These are phyloP conservation scores for Myocastor coypus DNA, from an alignment of 2,113 vertebrate species.

Conservation along the genomic window DNA sequence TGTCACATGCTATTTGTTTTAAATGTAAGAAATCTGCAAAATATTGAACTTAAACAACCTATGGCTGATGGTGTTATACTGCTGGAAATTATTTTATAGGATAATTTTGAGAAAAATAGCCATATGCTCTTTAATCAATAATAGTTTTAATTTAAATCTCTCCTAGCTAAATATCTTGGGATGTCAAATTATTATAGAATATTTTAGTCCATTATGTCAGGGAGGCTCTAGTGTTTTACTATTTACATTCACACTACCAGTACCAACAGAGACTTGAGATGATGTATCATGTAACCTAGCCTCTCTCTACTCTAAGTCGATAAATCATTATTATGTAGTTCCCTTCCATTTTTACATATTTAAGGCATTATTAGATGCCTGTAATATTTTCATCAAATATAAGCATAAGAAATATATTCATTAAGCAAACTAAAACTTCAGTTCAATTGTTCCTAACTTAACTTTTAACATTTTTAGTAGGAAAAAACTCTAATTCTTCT, in stretches of 20 bases:
- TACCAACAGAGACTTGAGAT: neutral
- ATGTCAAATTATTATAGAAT: neutral
- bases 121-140: neutral
- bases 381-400: conserved; percentile 15
- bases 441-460: neutral
- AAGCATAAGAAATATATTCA: neutral
- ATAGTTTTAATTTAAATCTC: neutral
- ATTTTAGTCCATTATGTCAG: neutral
- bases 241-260: neutral
- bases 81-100: neutral
- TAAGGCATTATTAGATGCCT: neutral
- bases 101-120: neutral
- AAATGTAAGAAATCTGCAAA: neutral
- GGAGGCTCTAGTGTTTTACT: neutral
- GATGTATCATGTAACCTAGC: neutral
- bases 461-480: neutral
- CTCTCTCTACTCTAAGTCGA: accelerated
- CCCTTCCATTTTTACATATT: neutral
- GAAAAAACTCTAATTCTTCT: neutral
- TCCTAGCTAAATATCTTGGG: neutral
- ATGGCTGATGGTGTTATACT: neutral
- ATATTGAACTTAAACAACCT: neutral
- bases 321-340: neutral
- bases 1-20: neutral
- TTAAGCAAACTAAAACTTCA: conserved; percentile 25